Evolutionary conservation across 2,888 invertebrate species (phyloP), one percentile per base, ranked within the genome.

Genomic region (Zaprionus lineosus): DNA sequence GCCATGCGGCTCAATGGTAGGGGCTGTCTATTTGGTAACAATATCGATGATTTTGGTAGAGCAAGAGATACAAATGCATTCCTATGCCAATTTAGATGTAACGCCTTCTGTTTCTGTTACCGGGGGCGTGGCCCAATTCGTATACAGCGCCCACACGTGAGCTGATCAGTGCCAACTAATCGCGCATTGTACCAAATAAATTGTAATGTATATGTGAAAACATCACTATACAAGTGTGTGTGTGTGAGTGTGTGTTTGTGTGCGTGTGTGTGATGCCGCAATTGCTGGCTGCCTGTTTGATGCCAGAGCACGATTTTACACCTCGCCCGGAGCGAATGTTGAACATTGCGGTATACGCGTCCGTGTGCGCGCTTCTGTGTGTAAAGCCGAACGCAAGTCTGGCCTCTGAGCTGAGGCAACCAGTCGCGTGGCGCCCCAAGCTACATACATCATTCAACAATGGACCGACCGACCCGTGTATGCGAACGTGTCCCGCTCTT

Each of bases 361-460:
- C 31, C 12, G 12, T 41, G 29, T 52, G 31, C 50, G 37, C 19
- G 15, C 21, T 15, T 40, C 11, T 36, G 14, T 2, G 16, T 28
- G 24, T n/a, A 21, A 11, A 15, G 15, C 50, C 14, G 29, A 40
- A 34, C 29, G 43, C 33, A 66, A 50, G 43, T n/a, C n/a, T n/a
- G n/a, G n/a, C n/a, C 24, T 8, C 6, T 4, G 48, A 19, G 16
- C 26, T 31, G 29, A 7, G 39, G 59, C 36, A 57, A 41, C 41
- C 72, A 55, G 59, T 53, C 33, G 51, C 58, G 61, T 41, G 69
- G 70, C 53, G 60, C 53, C 72, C 46, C 62, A 59, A 61, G 53
- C 64, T 59, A 61, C 64, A 72, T 76, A 70, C 70, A 79, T 79
- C 81, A 78, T 76, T 76, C 77, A 83, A 73, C 81, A 83, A 75